Base-by-base conservation (phyloP, 2,888 invertebrate genomes). In the Cerceris rybyensis region DNA sequence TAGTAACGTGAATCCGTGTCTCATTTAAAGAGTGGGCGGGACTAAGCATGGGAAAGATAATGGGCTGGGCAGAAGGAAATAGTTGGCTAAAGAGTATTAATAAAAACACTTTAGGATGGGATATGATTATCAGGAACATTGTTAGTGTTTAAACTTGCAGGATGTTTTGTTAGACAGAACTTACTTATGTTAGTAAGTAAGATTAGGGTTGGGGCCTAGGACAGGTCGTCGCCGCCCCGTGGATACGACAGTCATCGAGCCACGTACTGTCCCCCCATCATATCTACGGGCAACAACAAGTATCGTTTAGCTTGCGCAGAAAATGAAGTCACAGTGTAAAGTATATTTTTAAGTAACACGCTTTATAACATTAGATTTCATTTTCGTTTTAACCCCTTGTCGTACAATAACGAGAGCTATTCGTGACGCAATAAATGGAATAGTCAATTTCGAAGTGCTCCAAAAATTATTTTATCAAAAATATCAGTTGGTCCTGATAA, bases 241-340 rank as follows among this genome's bases (percentile, higher is more conserved):
- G 93, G 93, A 93, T 94, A 94, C 93, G 94, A 94, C 94, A 94
- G 94, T 94, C 94, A 94, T 94, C 94, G 94, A 92, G 93, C 92
- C 93, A 93, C 93, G 93, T 93, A 93, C 93, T 94, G 94, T 93
- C 93, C 93, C 93, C 94, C 94, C 93, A 94, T 93, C 93, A 94
- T 93, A 93, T 94, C 94, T 94, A 94, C 93, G 93, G 92, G 93
- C 92, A 93, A 91, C 91, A 93, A 91, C 91, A 91, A 91, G 90
- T 90, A 91, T 90, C 85, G 90, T 91, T 92, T 91, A 92, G 91
- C 92, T 92, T 92, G 91, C 91, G 92, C 92, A 92, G 91, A 92
- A 92, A 92, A 91, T 90, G 90, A 91, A 52, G 9, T 7, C 11
- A 52, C 7, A n/a, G 52, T 52, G 14, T n/a, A 74, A 69, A 65